Conservation (phyloP, 23 tunicate species). For the Ascidia mentula region DNA sequence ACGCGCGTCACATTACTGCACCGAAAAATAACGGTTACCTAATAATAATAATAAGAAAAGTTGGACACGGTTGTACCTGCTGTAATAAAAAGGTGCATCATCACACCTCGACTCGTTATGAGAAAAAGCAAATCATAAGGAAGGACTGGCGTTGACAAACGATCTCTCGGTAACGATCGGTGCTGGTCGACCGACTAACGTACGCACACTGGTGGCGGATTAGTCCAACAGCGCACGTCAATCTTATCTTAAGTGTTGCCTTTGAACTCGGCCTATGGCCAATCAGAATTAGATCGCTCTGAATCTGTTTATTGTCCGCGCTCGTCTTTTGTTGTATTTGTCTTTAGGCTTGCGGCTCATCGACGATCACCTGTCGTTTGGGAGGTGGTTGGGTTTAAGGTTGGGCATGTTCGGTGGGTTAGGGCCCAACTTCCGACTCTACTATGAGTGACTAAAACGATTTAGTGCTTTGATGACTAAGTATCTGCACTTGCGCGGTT, state of each 20-base stretch:
- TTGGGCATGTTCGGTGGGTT: too few species aligned
- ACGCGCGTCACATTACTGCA: too few species aligned
- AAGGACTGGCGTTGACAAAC: not conserved
- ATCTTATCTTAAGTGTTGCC: not conserved
- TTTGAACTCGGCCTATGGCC: constrained; percentile 5
- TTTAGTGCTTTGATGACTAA: too few species aligned
- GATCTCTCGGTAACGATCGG: not conserved
- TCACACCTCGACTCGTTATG: not conserved
- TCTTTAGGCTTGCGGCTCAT: not conserved
- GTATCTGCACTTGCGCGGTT: too few species aligned
- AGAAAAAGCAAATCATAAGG: not conserved
- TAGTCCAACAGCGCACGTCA: not conserved
- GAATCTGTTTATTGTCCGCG: constrained; percentile 11
- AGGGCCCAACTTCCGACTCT: too few species aligned
- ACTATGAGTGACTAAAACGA: too few species aligned
- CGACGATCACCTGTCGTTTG: not conserved
- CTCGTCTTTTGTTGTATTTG: not conserved
- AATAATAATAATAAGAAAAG: too few species aligned
- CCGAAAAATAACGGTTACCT: too few species aligned
- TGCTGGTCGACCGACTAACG: not conserved
- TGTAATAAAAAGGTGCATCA: not conserved
- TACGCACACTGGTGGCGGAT: not conserved
- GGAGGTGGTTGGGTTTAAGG: too few species aligned
- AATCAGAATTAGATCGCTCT: constrained; percentile 1
- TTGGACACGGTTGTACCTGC: not conserved